Evolutionary conservation across 2,888 invertebrate genomes (phyloP).

Genomic region (Trimorus sp.): DNA sequence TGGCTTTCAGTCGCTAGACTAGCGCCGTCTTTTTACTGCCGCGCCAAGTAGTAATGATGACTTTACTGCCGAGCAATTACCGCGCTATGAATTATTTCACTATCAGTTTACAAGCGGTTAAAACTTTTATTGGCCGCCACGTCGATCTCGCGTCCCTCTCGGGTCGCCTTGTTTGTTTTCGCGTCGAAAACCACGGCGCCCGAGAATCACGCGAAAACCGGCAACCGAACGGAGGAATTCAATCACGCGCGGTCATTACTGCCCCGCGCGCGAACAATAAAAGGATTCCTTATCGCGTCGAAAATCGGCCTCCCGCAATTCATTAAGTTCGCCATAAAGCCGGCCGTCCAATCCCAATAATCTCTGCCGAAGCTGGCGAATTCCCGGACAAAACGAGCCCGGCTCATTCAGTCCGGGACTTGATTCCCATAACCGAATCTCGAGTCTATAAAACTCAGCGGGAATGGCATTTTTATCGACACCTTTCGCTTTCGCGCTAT

Average conservation of each 20-base stretch:
- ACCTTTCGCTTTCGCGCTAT: constrained; percentile 51
- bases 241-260: constrained; percentile 16
- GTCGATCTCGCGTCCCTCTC: too few relatives aligned
- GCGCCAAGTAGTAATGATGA: constrained; percentile 29
- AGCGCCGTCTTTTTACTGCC: constrained; percentile 29
- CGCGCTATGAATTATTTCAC: constrained; percentile 23
- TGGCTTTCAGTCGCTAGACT: not conserved
- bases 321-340: constrained; percentile 47
- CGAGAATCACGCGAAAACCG: too few relatives aligned
- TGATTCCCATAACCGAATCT: constrained; percentile 49
- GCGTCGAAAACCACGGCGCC: too few relatives aligned
- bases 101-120: constrained; percentile 13
- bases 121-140: constrained; percentile 11
- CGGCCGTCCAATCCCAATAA: constrained; percentile 22
- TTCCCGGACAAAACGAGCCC: constrained; percentile 29
- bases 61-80: constrained; percentile 45
- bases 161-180: too few relatives aligned
- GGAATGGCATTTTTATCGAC: constrained; percentile 64
- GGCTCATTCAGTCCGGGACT: constrained; percentile 44
- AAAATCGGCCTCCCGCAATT: constrained; percentile 37
- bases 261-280: constrained; percentile 22
- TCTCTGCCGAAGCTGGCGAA: constrained; percentile 19
- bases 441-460: constrained; percentile 54
- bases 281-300: constrained; percentile 28
- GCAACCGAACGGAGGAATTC: constrained; percentile 3